Evolutionary conservation across 2,888 invertebrate genomes (phyloP), one percentile per base, ranked within the genome.

Genomic region (Cetonia aurata): DNA sequence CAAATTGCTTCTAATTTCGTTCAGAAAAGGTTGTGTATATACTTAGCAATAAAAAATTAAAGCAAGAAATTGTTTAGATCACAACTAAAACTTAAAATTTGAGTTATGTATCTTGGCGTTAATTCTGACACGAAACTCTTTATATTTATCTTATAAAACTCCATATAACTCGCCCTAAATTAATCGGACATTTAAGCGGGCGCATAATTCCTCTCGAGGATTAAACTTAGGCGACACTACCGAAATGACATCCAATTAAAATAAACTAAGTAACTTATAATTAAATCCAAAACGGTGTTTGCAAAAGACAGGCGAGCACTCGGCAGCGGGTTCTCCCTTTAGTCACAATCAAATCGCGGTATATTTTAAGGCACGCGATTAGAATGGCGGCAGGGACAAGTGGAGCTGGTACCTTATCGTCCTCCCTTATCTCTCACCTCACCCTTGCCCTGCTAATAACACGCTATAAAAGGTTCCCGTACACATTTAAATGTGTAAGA

Each of bases 191-290:
- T 25, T 25, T 25, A 25, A 25, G 25, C 25, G 25, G n/a, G 31
- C 53, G 56, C 41, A 56, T 56, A 56, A 56, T 56, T 56, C 37
- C 37, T 41, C 37, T 56, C 17, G 3, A 37, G 25, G 25, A 41
- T 56, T 56, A 56, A 56, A 56, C 41, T 17, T 48, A 48, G 33
- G 15, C 25, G 62, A 48, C 50, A 62, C 48, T 62, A 48, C 48
- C 33, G 13, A 62, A 48, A 62, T 48, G 48, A 50, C 33, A 31
- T 50, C 48, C 33, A 62, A 62, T 62, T 48, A 50, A 62, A 62
- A 62, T 50, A 13, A 33, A 62, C 62, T 62, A 62, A 62, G 37
- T 48, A 62, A 62, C 50, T 62, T 62, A 25, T 62, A 62, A 62
- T 62, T 62, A 62, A 48, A 48, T 62, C 48, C 48, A 25, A 48